phyloP scores from a whole-genome alignment of 1,140 invertebrate genomes.

The Parasteatoda tepidariorum region DNA sequence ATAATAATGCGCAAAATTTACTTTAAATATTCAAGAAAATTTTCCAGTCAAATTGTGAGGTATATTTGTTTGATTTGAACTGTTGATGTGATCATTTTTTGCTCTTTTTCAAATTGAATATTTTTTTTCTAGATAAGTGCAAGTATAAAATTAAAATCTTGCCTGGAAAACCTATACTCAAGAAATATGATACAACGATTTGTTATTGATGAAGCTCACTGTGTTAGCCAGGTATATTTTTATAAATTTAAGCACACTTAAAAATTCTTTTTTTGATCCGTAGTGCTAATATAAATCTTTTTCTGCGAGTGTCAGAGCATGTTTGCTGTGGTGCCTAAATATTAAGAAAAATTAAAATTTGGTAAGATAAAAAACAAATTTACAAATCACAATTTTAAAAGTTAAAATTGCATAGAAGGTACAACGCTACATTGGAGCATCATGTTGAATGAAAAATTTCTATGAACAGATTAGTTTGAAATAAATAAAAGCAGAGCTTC shows the following conservation, averaged over 20 bases:
- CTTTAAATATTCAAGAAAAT: background rate
- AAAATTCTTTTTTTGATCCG: too few species aligned
- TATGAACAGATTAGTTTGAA: too few species aligned
- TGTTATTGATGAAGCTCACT: conserved; percentile 83
- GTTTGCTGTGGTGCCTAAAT: too few species aligned
- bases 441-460: too few species aligned
- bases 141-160: conserved; percentile 71
- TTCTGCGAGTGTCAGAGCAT: too few species aligned
- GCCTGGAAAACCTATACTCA: conserved; percentile 72
- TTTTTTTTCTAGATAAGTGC: conserved; percentile 68
- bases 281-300: too few species aligned
- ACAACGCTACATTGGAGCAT: too few species aligned
- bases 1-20: background rate
- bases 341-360: too few species aligned
- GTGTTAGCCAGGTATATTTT: conserved; percentile 83
- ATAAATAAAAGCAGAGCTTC: too few species aligned
- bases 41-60: background rate
- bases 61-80: background rate
- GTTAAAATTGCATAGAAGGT: too few species aligned
- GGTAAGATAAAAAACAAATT: too few species aligned
- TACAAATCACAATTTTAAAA: too few species aligned
- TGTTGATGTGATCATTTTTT: background rate
- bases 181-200: conserved; percentile 72
- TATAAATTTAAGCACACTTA: conserved; percentile 89
- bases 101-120: background rate